Evolutionary conservation across 92 coral and sea anemone species (phyloP).

Genomic region (Parazoanthus swiftii): DNA sequence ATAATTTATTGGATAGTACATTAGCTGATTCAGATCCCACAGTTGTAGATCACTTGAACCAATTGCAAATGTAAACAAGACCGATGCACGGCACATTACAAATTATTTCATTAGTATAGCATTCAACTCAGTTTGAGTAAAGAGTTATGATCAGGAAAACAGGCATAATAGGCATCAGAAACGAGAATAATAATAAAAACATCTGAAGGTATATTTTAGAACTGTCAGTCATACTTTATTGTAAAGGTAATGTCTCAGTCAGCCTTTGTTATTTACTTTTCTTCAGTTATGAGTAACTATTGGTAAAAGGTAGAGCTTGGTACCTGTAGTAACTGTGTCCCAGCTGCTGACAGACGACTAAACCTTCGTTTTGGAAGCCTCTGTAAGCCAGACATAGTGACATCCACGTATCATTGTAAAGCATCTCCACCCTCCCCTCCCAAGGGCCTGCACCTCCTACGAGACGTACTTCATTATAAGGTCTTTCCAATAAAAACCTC

Average conservation of each 20-base stretch:
- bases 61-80: too few species aligned
- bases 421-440: conserved; percentile 59
- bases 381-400: conserved; percentile 44
- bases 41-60: too few species aligned
- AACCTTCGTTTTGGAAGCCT: conserved; percentile 38
- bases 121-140: too few species aligned
- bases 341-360: conserved; percentile 59
- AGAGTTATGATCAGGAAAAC: too few species aligned
- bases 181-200: too few species aligned
- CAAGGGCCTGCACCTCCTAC: conserved; percentile 62
- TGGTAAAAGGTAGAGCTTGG: neutral
- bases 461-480: conserved; percentile 41
- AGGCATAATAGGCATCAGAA: too few species aligned
- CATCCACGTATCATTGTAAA: conserved; percentile 54
- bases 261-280: neutral
- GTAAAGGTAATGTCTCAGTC: neutral
- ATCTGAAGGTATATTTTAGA: too few species aligned
- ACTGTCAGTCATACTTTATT: too few species aligned
- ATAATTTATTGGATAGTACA: too few species aligned
- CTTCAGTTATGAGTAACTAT: neutral
- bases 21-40: too few species aligned
- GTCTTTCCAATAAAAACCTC: conserved; percentile 18
- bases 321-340: neutral
- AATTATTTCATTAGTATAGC: too few species aligned
- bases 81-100: too few species aligned